Evolutionary conservation across 2,888 invertebrate species (phyloP), one percentile per base, ranked within the genome.

Genomic region (Drosophila algonquin): DNA sequence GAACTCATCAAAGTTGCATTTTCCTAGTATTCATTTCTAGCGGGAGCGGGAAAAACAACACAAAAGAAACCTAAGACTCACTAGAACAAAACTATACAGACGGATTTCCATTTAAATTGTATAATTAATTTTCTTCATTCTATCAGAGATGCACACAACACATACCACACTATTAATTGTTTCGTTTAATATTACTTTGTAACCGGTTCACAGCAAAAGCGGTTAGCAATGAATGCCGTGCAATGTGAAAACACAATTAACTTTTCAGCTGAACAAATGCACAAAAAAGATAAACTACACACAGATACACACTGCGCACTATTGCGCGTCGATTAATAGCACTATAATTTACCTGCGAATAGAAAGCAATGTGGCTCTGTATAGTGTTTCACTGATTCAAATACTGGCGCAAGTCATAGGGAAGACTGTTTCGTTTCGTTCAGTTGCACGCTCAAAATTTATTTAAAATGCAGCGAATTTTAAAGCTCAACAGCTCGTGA

Each of bases 1-100:
- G 27, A 50, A 74, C 57, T 67, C 74, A 73, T 60, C 48, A 60
- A 60, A 73, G 74, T 60, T 55, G 59, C 44, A 55, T 47, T 53
- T 74, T 59, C n/a, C 35, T 27, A n/a, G 24, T 35, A 50, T 52
- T 53, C 18, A 16, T 24, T 53, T n/a, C 2, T 30, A 30, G 21
- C 7, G 32, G 46, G 35, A 21, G 53, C 65, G 63, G 60, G 50
- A 9, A 16, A 63, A 63, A 44, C 46, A 27, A 35, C 9, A 27
- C 18, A 44, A 35, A 32, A 10, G 51, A 71, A 55, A 14, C 35
- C 12, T 12, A 12, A 10, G 12, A 16, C n/a, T 45, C 53, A 35
- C 52, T 48, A 24, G 24, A 30, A 9, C 21, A 12, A 35, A 21
- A 47, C 46, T 53, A 58, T 32, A 21, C 12, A 59, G 5, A 24